A percentile compares a stretch with the other conserved stretches of the same genome.
phyloP scores from a whole-genome alignment of 1,140 invertebrate species.

The Zaprionus tsacasi region DNA sequence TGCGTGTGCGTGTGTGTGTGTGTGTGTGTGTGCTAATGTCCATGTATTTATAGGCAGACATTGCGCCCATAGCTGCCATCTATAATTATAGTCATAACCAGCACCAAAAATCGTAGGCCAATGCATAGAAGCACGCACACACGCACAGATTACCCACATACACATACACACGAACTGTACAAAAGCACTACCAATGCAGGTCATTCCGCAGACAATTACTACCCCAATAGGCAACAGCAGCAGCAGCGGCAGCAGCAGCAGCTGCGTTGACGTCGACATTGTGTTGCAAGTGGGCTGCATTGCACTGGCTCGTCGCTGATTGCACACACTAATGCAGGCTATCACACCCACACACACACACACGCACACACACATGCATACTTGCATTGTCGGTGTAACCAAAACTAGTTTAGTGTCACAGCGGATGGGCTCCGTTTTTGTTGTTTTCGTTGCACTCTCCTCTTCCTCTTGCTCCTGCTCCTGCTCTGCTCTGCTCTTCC shows the following conservation, averaged over 20 bases:
- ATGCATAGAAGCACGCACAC: conserved; percentile 3
- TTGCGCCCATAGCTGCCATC: conserved; percentile 13
- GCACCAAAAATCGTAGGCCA: conserved; percentile 43
- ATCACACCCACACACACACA: background rate
- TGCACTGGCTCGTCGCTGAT: background rate
- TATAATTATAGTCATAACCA: conserved; percentile 51
- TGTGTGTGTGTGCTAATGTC: background rate
- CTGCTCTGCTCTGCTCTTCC: background rate
- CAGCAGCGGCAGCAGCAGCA: conserved; percentile 1
- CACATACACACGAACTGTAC: background rate
- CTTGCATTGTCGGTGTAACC: conserved; percentile 14
- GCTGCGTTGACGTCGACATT: conserved; percentile 2
- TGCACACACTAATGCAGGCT: too few relatives aligned
- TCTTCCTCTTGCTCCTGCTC: background rate
- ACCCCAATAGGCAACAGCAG: conserved; percentile 15
- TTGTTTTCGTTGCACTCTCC: conserved; percentile 8
- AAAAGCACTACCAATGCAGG: conserved; percentile 33
- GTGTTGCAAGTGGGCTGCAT: conserved; percentile 13
- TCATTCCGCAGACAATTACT: conserved; percentile 43
- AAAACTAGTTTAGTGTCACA: conserved; percentile 41
- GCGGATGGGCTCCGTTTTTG: conserved; percentile 8
- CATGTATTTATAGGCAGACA: conserved; percentile 28
- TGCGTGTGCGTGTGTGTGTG: background rate
- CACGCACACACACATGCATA: background rate
- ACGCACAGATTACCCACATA: background rate